Base-by-base conservation (phyloP, 1,140 invertebrate species). In the Brachionus koreanus region DNA sequence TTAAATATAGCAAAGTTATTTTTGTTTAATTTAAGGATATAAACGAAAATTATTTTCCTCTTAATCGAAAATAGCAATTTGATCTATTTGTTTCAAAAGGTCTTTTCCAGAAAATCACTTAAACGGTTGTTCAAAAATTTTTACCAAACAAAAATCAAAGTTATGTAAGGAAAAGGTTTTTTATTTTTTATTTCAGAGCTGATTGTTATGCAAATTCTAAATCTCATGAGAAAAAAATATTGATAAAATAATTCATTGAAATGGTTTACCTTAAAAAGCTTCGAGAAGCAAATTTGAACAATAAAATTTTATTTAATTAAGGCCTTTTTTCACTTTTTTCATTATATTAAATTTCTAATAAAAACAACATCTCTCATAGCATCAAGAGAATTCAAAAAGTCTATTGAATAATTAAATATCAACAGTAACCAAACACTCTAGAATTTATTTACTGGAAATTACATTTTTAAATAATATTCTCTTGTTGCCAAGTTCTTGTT, bases 401-500 rank as follows among this genome's bases (percentile, higher is more conserved):
- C 19, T 65, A 37, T 65, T 65, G 25, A 65, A 65, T 37, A 57
- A 69, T 39, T 69, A 69, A 39, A 69, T 69, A 69, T 69, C 65
- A 69, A 69, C 65, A 69, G 65, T 69, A 23, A 69, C 65, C 65
- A 69, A 69, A 69, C 65, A 69, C 65, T 69, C 37, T 16, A 69
- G 37, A 69, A 69, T 69, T 69, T 69, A 69, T 69, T 69, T 69
- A 69, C 65, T 69, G 65, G 35, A 69, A 69, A 69, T 23, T 16
- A 74, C 37, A 74, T 74, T 74, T 43, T 33, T 6, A 74, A 74
- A 46, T 74, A 46, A 57, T 57, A 74, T 74, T 74, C 39, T 25
- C 69, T 74, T 74, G 69, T 74, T 74, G 69, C 69, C 69, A 74
- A 74, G 69, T 46, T 74, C 42, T 43, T 46, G 42, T 74, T 74